Conservation (phyloP, 2,888 invertebrate species). For the Acleris literana region DNA sequence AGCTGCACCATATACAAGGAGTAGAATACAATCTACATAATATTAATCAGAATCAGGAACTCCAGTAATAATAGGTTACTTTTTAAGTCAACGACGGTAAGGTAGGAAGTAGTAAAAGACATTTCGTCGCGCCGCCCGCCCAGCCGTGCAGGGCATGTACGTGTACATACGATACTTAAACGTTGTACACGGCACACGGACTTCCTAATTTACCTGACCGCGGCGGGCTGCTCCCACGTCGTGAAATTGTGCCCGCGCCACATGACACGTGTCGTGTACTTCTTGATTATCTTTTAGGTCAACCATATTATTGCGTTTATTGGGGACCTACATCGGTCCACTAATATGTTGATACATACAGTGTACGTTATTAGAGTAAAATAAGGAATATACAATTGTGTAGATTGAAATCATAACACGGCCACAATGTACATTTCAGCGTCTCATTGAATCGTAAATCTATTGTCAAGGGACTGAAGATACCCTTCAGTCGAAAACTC, state of each 20-base stretch:
- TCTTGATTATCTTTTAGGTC: slow-evolving; percentile 22
- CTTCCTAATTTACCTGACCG: slow-evolving; percentile 26
- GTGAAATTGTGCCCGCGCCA: slow-evolving; percentile 12
- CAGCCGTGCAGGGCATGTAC: too few species aligned
- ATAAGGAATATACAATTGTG: too few species aligned
- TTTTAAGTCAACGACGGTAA: too few species aligned
- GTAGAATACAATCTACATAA: too few species aligned
- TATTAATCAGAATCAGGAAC: too few species aligned
- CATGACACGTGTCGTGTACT: slow-evolving; percentile 7
- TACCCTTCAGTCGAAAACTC: neutral
- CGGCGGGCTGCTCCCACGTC: neutral
- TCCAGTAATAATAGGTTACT: too few species aligned
- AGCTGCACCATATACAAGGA: too few species aligned
- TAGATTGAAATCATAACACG: too few species aligned
- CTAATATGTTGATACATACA: too few species aligned
- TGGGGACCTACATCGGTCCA: neutral
- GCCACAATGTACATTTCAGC: neutral
- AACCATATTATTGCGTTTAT: slow-evolving; percentile 20
- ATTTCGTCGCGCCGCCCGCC: too few species aligned
- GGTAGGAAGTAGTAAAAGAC: too few species aligned
- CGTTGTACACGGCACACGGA: neutral
- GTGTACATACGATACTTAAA: neutral
- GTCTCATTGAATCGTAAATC: neutral
- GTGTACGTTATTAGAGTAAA: too few species aligned
- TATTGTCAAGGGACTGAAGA: neutral